Conservation (phyloP, 2,113 vertebrate species). For the Pantherophis guttatus region DNA sequence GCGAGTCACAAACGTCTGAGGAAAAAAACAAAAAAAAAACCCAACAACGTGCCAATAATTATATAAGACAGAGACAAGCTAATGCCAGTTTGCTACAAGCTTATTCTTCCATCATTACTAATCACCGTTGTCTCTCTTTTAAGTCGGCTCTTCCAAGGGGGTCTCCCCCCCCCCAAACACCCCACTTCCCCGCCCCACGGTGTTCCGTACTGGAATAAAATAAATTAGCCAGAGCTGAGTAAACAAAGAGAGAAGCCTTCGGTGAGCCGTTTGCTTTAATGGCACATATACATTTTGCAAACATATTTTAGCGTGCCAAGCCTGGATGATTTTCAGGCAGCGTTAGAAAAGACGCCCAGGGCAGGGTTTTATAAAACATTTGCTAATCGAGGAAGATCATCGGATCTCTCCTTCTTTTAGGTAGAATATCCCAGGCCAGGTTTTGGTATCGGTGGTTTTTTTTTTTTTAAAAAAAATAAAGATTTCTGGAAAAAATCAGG, state of each 20-base stretch:
- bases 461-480: no score
- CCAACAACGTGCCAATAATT: conserved; percentile 49
- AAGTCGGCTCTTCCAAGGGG: conserved; percentile 12
- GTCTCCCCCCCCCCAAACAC: not conserved
- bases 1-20: conserved; percentile 57
- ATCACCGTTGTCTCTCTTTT: conserved; percentile 24
- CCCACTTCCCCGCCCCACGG: not conserved
- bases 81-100: conserved; percentile 41
- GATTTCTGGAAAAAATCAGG: not conserved
- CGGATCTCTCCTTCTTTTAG: not conserved
- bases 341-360: not conserved
- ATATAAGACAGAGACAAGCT: conserved; percentile 57
- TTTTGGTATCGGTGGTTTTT: not conserved
- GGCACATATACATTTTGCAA: conserved; percentile 13
- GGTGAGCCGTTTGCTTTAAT: not conserved
- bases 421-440: not conserved
- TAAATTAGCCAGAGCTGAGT: not conserved
- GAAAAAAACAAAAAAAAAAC: conserved; percentile 8
- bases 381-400: not conserved
- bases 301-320: not conserved
- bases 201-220: not conserved
- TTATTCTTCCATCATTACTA: conserved; percentile 28
- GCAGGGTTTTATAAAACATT: not conserved
- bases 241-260: not conserved
- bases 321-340: conserved; percentile 24